Evolutionary conservation across 64 coral and sea anemone species (phyloP), one percentile per base, ranked within the genome.

Genomic region (Stichodactyla mertensii): DNA sequence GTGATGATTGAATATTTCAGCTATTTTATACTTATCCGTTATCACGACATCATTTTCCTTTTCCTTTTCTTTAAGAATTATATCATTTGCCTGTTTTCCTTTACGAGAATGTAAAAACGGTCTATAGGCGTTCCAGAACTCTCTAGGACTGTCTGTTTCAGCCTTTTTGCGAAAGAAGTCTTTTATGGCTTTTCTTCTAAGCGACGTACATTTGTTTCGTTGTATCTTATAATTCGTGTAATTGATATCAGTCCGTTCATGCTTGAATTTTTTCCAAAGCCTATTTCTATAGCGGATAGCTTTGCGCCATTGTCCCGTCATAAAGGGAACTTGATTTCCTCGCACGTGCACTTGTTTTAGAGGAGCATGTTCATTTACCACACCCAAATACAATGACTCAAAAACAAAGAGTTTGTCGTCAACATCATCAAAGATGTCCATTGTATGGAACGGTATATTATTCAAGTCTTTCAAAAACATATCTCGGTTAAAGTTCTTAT

Each of bases 401-500:
- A 91, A 91, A 52, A 57, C 83, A 80, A 78, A 91, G 55, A 91
- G n/a, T n/a, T n/a, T n/a, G n/a, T n/a, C n/a, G n/a, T n/a, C n/a
- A n/a, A n/a, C n/a, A n/a, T n/a, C n/a, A 61, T 80, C 83, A 79
- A 90, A 90, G 28, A 90, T 55, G 16, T 90, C 82, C 83, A 90
- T 90, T 51, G 77, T 71, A 79, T 86, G 82, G 51, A 90, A 58
- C 31, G 31, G 31, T 36, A 36, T 2, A 2, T 36, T 69, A 52
- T 86, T 57, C 61, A 89, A 55, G 54, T 84, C 88, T 58, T 89
- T n/a, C 71, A 89, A 77, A 78, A 89, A 85, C 51, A 77, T 77
- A 31, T 89, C 61, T 74, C 26, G 53, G 80, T 89, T 85, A 84
- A 89, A 85, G 28, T 89, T 89, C 59, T 85, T 85, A 82, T 83